Evolutionary conservation across 2,888 invertebrate genomes (phyloP).

Genomic region (Silvanus unidentatus): DNA sequence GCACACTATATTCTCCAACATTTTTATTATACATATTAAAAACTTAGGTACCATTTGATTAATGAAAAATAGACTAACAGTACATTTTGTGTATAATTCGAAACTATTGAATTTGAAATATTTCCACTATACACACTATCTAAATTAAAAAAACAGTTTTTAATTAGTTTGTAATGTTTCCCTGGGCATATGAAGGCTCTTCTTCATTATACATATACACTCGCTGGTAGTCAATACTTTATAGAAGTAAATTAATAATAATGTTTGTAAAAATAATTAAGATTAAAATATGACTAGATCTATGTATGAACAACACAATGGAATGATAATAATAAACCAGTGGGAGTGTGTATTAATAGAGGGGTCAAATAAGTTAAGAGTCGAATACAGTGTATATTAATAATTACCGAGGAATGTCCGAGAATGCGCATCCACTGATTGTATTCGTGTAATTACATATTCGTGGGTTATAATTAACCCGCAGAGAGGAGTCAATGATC

Average conservation of each 20-base stretch:
- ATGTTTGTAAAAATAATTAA: constrained; percentile 5
- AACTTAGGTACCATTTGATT: too few species aligned
- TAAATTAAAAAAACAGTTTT: too few species aligned
- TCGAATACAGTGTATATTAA: constrained; percentile 30
- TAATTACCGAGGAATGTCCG: constrained; percentile 38
- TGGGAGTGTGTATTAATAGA: constrained; percentile 33
- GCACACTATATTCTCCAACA: too few species aligned
- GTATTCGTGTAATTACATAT: constrained; percentile 47
- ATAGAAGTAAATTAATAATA: neutral
- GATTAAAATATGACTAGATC: neutral
- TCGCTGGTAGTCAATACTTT: too few species aligned
- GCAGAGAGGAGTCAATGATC: constrained; percentile 15
- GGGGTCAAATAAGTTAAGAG: constrained; percentile 29
- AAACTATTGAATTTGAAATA: too few species aligned
- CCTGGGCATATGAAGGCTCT: too few species aligned
- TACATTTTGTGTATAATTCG: too few species aligned
- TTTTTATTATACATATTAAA: too few species aligned
- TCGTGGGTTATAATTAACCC: constrained; percentile 45
- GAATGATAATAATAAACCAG: constrained; percentile 5
- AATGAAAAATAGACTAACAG: too few species aligned
- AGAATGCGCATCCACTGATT: constrained; percentile 43
- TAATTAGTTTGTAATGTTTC: too few species aligned
- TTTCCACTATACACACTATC: too few species aligned
- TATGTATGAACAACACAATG: constrained; percentile 3
- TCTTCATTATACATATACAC: too few species aligned